Conservation (phyloP, 2,797 vertebrate genomes). For the Champsocephalus gunnari region DNA sequence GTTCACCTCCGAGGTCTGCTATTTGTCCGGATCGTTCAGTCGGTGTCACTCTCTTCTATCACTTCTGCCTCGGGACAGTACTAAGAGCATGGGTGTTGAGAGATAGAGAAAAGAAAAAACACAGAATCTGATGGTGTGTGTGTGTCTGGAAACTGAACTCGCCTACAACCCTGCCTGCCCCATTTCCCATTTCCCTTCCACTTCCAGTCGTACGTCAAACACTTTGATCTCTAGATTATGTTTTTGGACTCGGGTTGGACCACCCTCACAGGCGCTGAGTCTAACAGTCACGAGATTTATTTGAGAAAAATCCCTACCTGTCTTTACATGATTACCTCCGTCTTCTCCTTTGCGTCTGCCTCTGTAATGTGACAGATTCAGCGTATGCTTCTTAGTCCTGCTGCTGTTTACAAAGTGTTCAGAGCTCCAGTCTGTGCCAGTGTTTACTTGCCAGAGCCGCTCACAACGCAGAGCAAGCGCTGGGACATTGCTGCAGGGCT, state of each 20-base stretch:
- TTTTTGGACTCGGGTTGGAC: neutral
- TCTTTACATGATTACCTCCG: constrained; percentile 41
- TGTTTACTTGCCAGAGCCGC: constrained; percentile 55
- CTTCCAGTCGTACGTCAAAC: constrained; percentile 19
- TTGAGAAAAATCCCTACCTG: constrained; percentile 23
- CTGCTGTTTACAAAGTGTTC: constrained; percentile 69
- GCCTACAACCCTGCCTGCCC: constrained; percentile 20
- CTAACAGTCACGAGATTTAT: constrained; percentile 23
- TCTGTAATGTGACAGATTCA: constrained; percentile 46
- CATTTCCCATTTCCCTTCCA: constrained; percentile 25
- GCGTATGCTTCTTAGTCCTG: constrained; percentile 22
- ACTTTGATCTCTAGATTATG: constrained; percentile 40
- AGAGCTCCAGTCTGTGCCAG: constrained; percentile 50
- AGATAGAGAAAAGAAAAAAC: constrained; percentile 14
- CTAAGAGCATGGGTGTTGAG: constrained; percentile 38
- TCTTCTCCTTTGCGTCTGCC: constrained; percentile 23
- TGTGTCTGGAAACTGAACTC: constrained; percentile 23
- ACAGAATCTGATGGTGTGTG: neutral
- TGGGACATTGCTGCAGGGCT: constrained; percentile 65
- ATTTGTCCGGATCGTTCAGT: constrained; percentile 46
- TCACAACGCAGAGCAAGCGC: constrained; percentile 41
- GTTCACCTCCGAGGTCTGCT: constrained; percentile 51
- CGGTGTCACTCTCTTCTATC: constrained; percentile 18
- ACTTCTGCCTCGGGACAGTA: constrained; percentile 36
- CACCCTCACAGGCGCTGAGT: constrained; percentile 39